These are phyloP conservation scores for Heteromyza rotundicornis DNA, from an alignment of 2,888 invertebrate genomes.

Conservation along the genomic window DNA sequence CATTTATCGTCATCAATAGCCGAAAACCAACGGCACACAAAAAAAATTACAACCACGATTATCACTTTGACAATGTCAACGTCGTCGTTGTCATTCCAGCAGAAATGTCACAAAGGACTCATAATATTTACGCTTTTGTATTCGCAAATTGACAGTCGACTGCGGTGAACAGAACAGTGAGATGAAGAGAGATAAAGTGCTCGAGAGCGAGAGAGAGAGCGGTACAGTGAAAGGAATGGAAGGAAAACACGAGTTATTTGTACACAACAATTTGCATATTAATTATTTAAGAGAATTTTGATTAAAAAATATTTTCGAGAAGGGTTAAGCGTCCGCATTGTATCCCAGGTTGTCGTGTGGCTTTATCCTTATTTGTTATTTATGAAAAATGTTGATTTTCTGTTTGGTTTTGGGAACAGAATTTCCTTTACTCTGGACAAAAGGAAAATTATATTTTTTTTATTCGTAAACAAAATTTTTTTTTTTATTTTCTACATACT, in stretches of 20 bases:
- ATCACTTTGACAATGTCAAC: constrained; percentile 28
- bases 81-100: constrained; percentile 9
- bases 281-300: constrained; percentile 61
- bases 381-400: neutral
- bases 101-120: constrained; percentile 48
- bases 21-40: too few species aligned
- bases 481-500: too few species aligned
- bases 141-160: neutral
- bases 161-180: neutral
- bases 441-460: too few species aligned
- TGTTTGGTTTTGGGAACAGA: too few species aligned
- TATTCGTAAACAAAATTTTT: too few species aligned
- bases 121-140: constrained; percentile 6
- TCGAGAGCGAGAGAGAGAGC: neutral
- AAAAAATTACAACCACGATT: too few species aligned
- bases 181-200: too few species aligned
- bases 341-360: neutral
- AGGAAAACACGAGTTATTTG: too few species aligned
- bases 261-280: constrained; percentile 53
- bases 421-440: too few species aligned
- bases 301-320: constrained; percentile 51
- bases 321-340: neutral
- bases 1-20: neutral
- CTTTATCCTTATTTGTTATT: constrained; percentile 10
- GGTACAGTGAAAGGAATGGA: too few species aligned